Percentiles rank a stretch among this genome's conserved stretches.
phyloP scores from a whole-genome alignment of 2,113 vertebrate species.

The Bombycilla garrulus region DNA sequence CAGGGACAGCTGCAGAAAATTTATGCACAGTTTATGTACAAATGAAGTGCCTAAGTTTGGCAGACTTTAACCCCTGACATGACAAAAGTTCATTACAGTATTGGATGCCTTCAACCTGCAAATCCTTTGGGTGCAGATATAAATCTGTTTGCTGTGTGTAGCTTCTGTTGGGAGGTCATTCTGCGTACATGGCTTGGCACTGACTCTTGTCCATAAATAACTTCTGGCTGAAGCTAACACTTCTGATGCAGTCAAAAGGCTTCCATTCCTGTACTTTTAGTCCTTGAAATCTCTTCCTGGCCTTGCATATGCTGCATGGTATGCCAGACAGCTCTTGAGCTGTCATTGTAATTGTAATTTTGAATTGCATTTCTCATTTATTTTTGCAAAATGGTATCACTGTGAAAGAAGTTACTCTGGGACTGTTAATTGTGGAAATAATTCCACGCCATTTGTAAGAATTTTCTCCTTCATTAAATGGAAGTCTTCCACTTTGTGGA shows the following conservation, averaged over 20 bases:
- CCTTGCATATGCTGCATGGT: background rate
- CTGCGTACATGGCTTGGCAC: background rate
- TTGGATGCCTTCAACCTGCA: background rate
- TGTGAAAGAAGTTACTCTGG: background rate
- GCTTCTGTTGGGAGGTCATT: background rate
- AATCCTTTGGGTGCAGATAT: background rate
- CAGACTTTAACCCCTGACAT: background rate
- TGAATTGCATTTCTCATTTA: background rate
- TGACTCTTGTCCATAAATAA: background rate
- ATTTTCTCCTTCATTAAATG: constrained; percentile 17
- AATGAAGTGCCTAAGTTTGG: background rate
- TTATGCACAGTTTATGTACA: background rate
- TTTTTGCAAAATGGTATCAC: background rate
- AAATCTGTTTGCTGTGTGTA: background rate
- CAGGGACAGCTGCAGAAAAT: background rate
- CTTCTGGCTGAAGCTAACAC: background rate
- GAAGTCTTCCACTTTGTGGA: background rate
- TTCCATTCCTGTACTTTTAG: background rate
- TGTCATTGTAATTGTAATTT: background rate
- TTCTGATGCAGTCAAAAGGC: background rate
- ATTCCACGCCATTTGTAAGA: background rate
- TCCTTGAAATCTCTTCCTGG: background rate
- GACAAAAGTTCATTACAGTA: background rate
- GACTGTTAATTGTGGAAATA: background rate
- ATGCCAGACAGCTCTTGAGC: background rate